Evolutionary conservation across 1,140 invertebrate genomes (phyloP).

Genomic region (Bombus breviceps): DNA sequence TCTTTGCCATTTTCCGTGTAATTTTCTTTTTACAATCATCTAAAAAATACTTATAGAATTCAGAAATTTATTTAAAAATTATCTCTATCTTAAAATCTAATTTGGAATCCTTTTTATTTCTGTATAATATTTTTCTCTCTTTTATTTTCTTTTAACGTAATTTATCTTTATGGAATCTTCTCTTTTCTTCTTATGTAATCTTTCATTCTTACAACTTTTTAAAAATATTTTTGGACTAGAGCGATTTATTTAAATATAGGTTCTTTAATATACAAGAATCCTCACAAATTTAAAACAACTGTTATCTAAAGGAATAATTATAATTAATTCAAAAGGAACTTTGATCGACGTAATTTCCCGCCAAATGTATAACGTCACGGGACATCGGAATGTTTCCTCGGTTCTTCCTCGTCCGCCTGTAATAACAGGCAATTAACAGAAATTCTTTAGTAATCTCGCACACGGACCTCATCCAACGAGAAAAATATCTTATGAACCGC

Average conservation of each 20-base stretch:
- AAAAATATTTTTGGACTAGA: neutral
- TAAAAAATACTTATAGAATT: no score
- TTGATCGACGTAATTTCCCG: neutral
- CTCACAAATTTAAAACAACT: neutral
- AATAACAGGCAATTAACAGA: neutral
- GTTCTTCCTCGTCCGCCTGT: no score
- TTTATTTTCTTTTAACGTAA: neutral
- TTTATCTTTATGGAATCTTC: neutral
- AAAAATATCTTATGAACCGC: neutral
- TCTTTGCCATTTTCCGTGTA: no score
- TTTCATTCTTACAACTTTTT: neutral
- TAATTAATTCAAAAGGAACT: neutral
- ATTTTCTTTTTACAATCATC: no score
- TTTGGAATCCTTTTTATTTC: neutral
- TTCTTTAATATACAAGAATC: neutral
- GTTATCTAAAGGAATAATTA: neutral
- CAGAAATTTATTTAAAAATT: no score
- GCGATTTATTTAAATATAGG: neutral
- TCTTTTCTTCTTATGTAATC: neutral
- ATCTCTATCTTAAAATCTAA: neutral
- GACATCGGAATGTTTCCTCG: neutral
- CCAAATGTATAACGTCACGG: neutral
- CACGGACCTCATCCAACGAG: no score
- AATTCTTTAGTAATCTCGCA: neutral
- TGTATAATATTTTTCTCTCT: neutral